Evolutionary conservation across 2,113 vertebrate species (phyloP).

Genomic region (Rhea pennata): DNA sequence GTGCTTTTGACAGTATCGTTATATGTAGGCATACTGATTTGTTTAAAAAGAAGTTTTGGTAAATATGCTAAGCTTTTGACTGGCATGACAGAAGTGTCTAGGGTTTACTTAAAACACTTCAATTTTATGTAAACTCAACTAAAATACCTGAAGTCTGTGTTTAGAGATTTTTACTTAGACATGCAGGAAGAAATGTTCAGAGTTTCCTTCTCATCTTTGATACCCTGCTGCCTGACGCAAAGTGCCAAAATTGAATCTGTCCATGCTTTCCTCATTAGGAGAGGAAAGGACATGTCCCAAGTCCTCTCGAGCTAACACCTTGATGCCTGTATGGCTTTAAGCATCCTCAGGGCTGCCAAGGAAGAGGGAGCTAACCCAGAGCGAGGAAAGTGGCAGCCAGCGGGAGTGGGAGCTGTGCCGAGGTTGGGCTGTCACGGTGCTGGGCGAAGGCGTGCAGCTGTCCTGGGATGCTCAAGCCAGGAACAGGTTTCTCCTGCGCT

Average conservation of each 20-base stretch:
- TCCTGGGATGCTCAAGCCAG: neutral
- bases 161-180: neutral
- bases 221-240: slow-evolving; percentile 11
- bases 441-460: neutral
- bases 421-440: neutral
- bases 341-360: neutral
- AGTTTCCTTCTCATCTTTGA: neutral
- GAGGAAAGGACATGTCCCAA: neutral
- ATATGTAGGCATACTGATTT: neutral
- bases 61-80: neutral
- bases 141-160: neutral
- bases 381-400: neutral
- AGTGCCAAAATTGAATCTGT: neutral
- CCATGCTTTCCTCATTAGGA: slow-evolving; percentile 8
- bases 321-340: neutral
- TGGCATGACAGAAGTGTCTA: neutral
- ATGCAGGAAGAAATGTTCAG: neutral
- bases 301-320: neutral
- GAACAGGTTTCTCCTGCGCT: neutral
- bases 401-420: neutral
- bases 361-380: neutral
- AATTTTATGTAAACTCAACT: slow-evolving; percentile 1
- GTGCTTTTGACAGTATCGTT: neutral
- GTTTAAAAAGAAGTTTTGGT: neutral
- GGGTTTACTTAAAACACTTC: slow-evolving; percentile 16